Conservation (phyloP, 1,140 invertebrate species). For the Sminthurides bifidus region DNA sequence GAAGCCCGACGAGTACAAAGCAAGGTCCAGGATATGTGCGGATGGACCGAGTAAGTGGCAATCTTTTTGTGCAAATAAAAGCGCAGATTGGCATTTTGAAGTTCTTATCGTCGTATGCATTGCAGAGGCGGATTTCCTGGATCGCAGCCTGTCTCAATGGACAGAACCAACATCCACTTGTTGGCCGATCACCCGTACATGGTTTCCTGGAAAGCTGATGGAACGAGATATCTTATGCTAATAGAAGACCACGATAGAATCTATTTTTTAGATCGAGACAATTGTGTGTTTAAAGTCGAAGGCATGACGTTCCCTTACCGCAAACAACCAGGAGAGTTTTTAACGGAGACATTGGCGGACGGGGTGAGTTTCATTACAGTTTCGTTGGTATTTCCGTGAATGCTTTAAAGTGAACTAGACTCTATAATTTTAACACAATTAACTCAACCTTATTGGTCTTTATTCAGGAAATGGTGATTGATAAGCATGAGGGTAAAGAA, state of each 20-base stretch:
- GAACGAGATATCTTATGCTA: slow-evolving; percentile 94
- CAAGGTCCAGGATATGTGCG: slow-evolving; percentile 67
- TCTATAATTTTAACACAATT: neutral
- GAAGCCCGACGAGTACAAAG: slow-evolving; percentile 56
- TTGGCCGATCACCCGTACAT: slow-evolving; percentile 71
- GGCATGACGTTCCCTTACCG: slow-evolving; percentile 65
- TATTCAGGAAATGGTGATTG: slow-evolving; percentile 86
- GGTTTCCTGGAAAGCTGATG: slow-evolving; percentile 99
- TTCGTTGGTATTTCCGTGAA: neutral
- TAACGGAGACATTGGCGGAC: slow-evolving; percentile 80
- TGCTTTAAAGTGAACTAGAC: neutral
- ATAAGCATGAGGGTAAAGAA: slow-evolving; percentile 57
- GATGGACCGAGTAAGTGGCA: slow-evolving; percentile 48
- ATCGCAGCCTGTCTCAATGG: slow-evolving; percentile 93
- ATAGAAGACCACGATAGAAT: slow-evolving; percentile 72
- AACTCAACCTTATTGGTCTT: neutral
- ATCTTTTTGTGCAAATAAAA: neutral
- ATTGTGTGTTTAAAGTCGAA: slow-evolving; percentile 78
- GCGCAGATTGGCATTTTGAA: neutral
- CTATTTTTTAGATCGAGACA: slow-evolving; percentile 91
- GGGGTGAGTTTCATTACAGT: slow-evolving; percentile 50
- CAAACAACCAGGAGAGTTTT: slow-evolving; percentile 55
- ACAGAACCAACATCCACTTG: slow-evolving; percentile 62
- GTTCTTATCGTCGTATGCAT: slow-evolving; percentile 5
- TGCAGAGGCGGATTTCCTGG: slow-evolving; percentile 77